A percentile compares a stretch with the other conserved stretches of the same genome.
Evolutionary conservation across 2,113 vertebrate species (phyloP).

Genomic region (Bubo blakistoni): DNA sequence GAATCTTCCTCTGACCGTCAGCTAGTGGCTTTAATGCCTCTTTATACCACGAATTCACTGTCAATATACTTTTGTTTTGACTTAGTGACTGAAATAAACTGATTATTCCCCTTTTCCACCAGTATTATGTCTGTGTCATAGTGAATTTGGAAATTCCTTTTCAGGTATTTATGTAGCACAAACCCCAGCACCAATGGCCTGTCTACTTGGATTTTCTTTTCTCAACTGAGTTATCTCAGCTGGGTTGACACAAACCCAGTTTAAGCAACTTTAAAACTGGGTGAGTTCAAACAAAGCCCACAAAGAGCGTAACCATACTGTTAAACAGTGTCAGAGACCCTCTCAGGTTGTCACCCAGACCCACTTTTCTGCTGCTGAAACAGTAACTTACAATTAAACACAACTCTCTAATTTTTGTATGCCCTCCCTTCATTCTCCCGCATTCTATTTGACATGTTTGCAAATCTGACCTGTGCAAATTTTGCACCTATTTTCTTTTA

Average conservation of each 20-base stretch:
- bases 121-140: constrained; percentile 52
- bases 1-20: neutral
- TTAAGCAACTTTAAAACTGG: constrained; percentile 3
- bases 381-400: neutral
- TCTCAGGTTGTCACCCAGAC: neutral
- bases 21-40: neutral
- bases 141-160: constrained; percentile 56
- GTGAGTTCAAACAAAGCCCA: neutral
- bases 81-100: constrained; percentile 56
- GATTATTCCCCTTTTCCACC: constrained; percentile 50
- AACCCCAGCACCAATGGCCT: constrained; percentile 5
- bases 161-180: constrained; percentile 57
- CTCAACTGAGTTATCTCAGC: constrained; percentile 31
- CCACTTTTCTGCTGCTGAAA: neutral
- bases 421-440: neutral
- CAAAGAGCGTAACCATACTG: neutral
- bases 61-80: constrained; percentile 57
- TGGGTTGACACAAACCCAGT: constrained; percentile 26
- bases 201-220: constrained; percentile 35
- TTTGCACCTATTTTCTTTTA: neutral
- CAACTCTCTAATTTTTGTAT: neutral
- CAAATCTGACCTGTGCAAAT: neutral
- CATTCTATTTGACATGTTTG: neutral
- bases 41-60: constrained; percentile 27
- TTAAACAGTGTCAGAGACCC: neutral